Conservation (phyloP, 2,888 invertebrate genomes). For the Pherbina coryleti region DNA sequence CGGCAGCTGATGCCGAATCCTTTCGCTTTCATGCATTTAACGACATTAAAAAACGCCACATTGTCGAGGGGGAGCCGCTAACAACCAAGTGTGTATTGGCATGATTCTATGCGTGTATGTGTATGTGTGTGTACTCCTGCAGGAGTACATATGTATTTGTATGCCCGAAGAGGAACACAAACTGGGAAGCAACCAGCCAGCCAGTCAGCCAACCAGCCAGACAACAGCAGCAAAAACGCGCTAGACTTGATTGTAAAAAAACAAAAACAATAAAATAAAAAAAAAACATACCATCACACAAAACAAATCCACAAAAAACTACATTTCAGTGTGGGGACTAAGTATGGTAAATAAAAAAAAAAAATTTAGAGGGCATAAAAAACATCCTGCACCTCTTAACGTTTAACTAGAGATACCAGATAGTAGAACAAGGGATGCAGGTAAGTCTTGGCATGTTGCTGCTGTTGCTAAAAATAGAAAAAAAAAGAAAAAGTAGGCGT, state of each 20-base stretch:
- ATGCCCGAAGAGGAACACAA: neutral
- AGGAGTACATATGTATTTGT: neutral
- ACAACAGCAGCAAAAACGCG: conserved; percentile 24
- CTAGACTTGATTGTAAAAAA: conserved; percentile 2
- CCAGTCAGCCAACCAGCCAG: conserved; percentile 7
- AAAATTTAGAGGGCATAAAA: neutral
- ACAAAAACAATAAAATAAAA: neutral
- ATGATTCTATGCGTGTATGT: neutral
- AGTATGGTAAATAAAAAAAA: neutral
- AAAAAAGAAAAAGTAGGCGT: too few species aligned
- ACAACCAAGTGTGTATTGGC: neutral
- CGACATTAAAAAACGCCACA: conserved; percentile 43
- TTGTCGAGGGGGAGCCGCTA: neutral
- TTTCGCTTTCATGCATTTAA: conserved; percentile 69
- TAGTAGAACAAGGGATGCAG: neutral
- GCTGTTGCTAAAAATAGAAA: too few species aligned
- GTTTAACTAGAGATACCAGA: neutral
- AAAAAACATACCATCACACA: neutral
- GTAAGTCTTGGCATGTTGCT: too few species aligned
- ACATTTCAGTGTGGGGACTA: neutral
- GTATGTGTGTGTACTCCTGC: neutral
- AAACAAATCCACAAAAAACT: neutral
- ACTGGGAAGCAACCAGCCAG: neutral
- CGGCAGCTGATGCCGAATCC: conserved; percentile 55
- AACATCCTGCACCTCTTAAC: too few species aligned